phyloP scores from a whole-genome alignment of 2,888 invertebrate species.

The Nineta flava region DNA sequence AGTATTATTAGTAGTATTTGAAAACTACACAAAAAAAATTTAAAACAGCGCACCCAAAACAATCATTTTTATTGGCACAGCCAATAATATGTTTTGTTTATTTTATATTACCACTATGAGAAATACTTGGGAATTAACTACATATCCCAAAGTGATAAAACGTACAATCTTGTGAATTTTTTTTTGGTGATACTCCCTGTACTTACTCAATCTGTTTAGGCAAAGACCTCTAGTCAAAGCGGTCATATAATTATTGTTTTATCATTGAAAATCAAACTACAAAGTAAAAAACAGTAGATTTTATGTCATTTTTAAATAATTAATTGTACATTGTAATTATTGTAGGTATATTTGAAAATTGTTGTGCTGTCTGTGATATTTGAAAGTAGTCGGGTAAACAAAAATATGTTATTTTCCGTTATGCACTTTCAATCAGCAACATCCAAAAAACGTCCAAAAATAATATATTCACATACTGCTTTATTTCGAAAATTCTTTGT shows the following conservation, averaged over 20 bases:
- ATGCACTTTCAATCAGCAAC: not conserved
- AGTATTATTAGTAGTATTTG: too few species aligned
- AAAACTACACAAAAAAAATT: too few species aligned
- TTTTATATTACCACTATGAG: too few species aligned
- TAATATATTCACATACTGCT: not conserved
- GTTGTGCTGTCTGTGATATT: slow-evolving; percentile 12
- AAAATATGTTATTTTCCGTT: slow-evolving; percentile 4
- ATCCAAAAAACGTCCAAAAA: not conserved
- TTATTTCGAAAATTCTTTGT: not conserved
- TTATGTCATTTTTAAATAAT: not conserved
- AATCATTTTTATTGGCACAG: too few species aligned
- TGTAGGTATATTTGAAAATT: slow-evolving; percentile 10
- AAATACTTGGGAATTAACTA: too few species aligned
- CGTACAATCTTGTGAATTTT: too few species aligned
- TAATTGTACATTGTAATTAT: slow-evolving; percentile 7
- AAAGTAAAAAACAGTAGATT: slow-evolving; percentile 2
- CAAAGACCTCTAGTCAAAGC: not conserved
- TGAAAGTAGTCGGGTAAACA: slow-evolving; percentile 12
- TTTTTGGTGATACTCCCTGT: too few species aligned
- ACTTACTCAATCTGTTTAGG: too few species aligned
- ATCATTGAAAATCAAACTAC: not conserved
- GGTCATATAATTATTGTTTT: not conserved
- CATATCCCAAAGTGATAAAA: too few species aligned
- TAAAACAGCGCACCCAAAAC: too few species aligned
- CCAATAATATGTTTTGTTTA: too few species aligned